phyloP scores from a whole-genome alignment of 1,140 invertebrate genomes.

The Euwallacea fornicatus region DNA sequence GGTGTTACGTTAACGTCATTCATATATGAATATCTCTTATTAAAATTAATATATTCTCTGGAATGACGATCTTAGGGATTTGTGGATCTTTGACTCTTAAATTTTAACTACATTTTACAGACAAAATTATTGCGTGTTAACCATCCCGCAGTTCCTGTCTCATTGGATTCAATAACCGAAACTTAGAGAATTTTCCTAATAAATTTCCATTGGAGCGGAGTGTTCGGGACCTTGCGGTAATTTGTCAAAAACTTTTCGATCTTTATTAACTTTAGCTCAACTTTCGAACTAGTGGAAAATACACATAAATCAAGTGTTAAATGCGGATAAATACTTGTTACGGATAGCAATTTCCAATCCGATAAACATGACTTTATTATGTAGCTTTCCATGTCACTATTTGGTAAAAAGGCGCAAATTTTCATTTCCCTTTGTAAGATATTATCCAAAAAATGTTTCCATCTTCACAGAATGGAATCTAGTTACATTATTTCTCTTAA shows the following conservation, averaged over 20 bases:
- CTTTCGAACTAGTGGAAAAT: constrained; percentile 10
- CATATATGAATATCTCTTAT: too few species aligned
- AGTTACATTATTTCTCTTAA: too few species aligned
- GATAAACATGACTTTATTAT: not conserved
- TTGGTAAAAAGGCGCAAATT: not conserved
- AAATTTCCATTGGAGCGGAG: constrained; percentile 8
- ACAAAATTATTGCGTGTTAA: too few species aligned
- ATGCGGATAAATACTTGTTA: constrained; percentile 15
- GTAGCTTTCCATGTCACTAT: not conserved
- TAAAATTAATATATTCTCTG: too few species aligned
- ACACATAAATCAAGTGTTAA: constrained; percentile 11
- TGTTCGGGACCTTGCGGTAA: constrained; percentile 10
- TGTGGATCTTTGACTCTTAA: too few species aligned
- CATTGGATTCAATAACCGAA: constrained; percentile 12
- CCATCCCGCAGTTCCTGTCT: not conserved
- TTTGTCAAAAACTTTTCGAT: constrained; percentile 22
- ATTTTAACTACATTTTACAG: too few species aligned
- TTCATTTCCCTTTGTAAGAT: too few species aligned
- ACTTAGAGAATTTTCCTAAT: constrained; percentile 11
- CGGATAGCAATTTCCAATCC: not conserved
- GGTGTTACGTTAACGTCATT: too few species aligned
- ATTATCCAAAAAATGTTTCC: too few species aligned
- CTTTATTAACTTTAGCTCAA: constrained; percentile 21
- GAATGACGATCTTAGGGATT: too few species aligned
- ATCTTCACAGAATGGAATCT: too few species aligned